These are phyloP conservation scores for Matsumyia berberina DNA, from an alignment of 2,888 invertebrate genomes.

Conservation along the genomic window DNA sequence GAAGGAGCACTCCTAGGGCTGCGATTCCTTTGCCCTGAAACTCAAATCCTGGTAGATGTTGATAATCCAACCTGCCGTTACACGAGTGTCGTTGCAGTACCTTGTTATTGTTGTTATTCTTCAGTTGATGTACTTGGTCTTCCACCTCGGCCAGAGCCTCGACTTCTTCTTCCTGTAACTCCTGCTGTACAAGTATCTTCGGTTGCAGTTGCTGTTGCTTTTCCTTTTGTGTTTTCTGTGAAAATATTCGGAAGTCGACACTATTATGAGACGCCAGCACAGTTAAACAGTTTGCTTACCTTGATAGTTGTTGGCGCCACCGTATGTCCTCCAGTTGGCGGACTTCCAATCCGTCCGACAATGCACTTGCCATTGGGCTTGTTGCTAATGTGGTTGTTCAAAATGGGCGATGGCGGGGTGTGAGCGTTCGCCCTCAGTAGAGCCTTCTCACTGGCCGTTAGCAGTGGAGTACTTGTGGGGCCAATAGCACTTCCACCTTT, in stretches of 20 bases:
- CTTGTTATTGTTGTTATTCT: slow-evolving; percentile 63
- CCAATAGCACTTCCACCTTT: slow-evolving; percentile 48
- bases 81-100: slow-evolving; percentile 80
- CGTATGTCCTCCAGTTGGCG: slow-evolving; percentile 64
- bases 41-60: slow-evolving; percentile 77
- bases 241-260: slow-evolving; percentile 24
- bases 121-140: slow-evolving; percentile 49
- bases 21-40: slow-evolving; percentile 88
- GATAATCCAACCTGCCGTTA: slow-evolving; percentile 79
- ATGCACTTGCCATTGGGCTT: slow-evolving; percentile 74
- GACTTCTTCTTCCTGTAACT: slow-evolving; percentile 61
- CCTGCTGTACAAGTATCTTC: slow-evolving; percentile 57
- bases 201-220: slow-evolving; percentile 64
- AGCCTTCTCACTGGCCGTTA: slow-evolving; percentile 65
- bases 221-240: slow-evolving; percentile 73
- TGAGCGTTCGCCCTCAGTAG: slow-evolving; percentile 54
- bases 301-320: slow-evolving; percentile 62
- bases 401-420: slow-evolving; percentile 62
- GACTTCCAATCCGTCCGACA: slow-evolving; percentile 67
- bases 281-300: slow-evolving; percentile 45
- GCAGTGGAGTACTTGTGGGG: slow-evolving; percentile 62
- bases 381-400: slow-evolving; percentile 67
- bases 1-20: slow-evolving; percentile 93
- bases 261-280: slow-evolving; percentile 1
- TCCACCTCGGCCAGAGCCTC: slow-evolving; percentile 54